Evolutionary conservation across 2,797 vertebrate species (phyloP), one percentile per base, ranked within the genome.

Genomic region (Coregonus ussuriensis): DNA sequence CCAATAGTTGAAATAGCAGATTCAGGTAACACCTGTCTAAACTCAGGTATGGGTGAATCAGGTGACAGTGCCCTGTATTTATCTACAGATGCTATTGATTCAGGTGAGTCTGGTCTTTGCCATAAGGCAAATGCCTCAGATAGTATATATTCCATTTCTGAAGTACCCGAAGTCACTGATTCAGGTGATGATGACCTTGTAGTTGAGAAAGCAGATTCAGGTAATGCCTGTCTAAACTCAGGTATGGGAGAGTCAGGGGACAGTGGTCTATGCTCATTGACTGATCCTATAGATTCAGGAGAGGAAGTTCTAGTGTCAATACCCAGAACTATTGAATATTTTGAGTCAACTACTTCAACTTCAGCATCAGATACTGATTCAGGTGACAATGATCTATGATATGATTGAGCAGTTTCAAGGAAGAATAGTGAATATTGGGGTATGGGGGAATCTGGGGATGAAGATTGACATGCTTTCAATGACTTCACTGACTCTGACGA

Each of bases 221-320:
- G 78, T n/a, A 79, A 31, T 35, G 72, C 62, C 4, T 41, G 9
- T 15, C 82, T 77, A 69, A 85, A 84, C 33, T 83, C 77, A 63
- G 81, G 78, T 52, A 87, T 35, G 62, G 85, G 78, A 15, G 86
- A 86, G 63, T 88, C 85, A 73, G 83, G 77, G 74, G 84, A 86
- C 37, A 88, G 83, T 7, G 76, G 54, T 62, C 79, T 77, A 47
- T 79, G 52, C 37, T 86, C 79, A 67, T 78, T 83, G 1, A 80
- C 62, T 53, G 85, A 88, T 35, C 29, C 72, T 51, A 83, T 67
- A 41, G 86, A 89, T 76, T 88, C 86, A 80, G 86, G 89, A 80
- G 86, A 90, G 31, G 77, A 85, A 33, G 77, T 52, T 71, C 82
- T 83, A 5, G 31, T 67, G 47, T 81, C 82, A 73, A 33, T 41